phyloP scores from a whole-genome alignment of 2,113 vertebrate genomes.

The Pterocles burchelli region DNA sequence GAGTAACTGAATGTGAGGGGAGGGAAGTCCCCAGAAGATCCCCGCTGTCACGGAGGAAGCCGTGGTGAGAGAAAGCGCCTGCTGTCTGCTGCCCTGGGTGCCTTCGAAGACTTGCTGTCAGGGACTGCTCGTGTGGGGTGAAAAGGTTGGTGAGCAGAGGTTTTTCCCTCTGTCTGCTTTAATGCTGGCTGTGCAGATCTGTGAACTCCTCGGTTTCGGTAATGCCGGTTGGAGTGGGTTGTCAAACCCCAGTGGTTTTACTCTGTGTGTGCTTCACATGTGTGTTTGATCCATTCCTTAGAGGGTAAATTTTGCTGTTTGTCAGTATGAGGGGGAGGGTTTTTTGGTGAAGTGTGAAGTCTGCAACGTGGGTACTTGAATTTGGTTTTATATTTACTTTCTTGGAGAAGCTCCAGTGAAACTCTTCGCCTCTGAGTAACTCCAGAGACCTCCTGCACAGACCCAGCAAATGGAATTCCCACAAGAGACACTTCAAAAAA shows the following conservation, averaged over 20 bases:
- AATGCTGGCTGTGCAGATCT: background rate
- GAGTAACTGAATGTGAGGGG: background rate
- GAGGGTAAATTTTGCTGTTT: background rate
- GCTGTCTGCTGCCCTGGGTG: background rate
- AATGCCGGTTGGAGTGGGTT: background rate
- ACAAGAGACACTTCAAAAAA: conserved; percentile 2
- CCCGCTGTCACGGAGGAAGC: background rate
- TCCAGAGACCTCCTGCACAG: conserved; percentile 23
- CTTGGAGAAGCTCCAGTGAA: conserved; percentile 29
- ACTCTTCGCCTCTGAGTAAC: conserved; percentile 3
- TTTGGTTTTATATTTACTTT: background rate
- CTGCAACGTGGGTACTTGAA: background rate
- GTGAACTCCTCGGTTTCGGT: accelerated
- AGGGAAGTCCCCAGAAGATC: conserved; percentile 47
- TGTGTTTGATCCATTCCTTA: background rate
- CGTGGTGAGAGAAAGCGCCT: background rate
- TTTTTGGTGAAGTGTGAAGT: background rate
- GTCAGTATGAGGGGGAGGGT: background rate
- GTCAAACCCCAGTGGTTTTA: background rate
- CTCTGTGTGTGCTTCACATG: background rate
- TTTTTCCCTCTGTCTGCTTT: background rate
- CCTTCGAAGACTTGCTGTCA: background rate
- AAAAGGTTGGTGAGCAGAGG: background rate
- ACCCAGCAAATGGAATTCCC: conserved; percentile 39
- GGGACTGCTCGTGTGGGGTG: background rate